phyloP scores from a whole-genome alignment of 2,797 vertebrate genomes.

The Spondyliosoma cantharus region DNA sequence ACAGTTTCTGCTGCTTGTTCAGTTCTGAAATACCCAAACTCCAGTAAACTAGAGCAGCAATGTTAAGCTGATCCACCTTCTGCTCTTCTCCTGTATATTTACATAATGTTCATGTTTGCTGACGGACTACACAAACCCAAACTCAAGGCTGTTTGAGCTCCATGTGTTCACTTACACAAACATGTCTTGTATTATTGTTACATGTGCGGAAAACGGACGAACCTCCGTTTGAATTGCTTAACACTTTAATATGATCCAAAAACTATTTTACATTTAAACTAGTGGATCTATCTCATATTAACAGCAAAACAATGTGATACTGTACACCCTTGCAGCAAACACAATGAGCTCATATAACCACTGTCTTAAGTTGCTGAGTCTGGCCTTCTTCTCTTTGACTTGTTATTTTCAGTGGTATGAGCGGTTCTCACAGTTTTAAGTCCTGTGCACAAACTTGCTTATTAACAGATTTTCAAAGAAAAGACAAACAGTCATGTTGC shows the following conservation, averaged over 20 bases:
- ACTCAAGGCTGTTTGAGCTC: not conserved
- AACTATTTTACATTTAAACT: not conserved
- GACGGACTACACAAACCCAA: not conserved
- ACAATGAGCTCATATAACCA: not conserved
- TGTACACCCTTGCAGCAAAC: not conserved
- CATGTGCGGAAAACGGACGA: no score
- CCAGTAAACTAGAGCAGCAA: not conserved
- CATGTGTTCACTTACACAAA: not conserved
- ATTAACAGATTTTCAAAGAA: not conserved
- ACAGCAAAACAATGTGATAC: no score
- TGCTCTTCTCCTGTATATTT: not conserved
- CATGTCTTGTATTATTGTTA: not conserved
- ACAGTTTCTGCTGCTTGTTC: not conserved
- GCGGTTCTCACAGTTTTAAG: not conserved
- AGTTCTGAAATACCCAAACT: not conserved
- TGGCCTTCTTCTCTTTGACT: no score
- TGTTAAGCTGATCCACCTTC: not conserved
- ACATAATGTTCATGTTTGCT: constrained; percentile 22
- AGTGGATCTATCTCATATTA: not conserved
- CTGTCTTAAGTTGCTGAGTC: not conserved
- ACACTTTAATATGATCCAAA: not conserved
- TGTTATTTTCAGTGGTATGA: not conserved
- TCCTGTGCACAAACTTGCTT: not conserved
- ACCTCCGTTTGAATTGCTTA: no score
- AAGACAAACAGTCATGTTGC: not conserved